These are phyloP conservation scores for Stictonetta naevosa DNA, from an alignment of 2,113 vertebrate species.

Conservation along the genomic window DNA sequence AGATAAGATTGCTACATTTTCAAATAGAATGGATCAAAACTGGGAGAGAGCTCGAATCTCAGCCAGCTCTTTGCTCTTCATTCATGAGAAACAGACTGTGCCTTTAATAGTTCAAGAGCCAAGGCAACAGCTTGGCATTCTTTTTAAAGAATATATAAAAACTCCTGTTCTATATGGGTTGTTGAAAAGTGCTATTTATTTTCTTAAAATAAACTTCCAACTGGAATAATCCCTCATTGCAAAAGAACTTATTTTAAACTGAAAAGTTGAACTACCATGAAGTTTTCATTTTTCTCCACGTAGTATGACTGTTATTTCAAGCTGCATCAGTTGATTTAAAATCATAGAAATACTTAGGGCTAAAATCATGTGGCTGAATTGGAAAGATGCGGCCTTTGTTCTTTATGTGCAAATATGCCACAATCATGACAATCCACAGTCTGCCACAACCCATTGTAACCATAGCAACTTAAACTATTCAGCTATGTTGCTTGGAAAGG, in stretches of 20 bases:
- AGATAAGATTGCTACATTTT: slow-evolving; percentile 54
- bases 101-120: slow-evolving; percentile 50
- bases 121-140: slow-evolving; percentile 57
- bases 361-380: slow-evolving; percentile 36
- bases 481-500: slow-evolving; percentile 22
- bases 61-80: slow-evolving; percentile 52
- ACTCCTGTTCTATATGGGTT: slow-evolving; percentile 38
- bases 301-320: slow-evolving; percentile 33
- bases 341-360: slow-evolving; percentile 2
- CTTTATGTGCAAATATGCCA: slow-evolving; percentile 42
- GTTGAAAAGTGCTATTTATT: slow-evolving; percentile 67
- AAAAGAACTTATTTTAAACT: slow-evolving; percentile 62
- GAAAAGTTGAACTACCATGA: slow-evolving; percentile 62
- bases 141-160: slow-evolving; percentile 68
- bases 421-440: slow-evolving; percentile 46
- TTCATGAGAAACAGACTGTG: slow-evolving; percentile 63
- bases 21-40: slow-evolving; percentile 43
- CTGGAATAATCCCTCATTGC: slow-evolving; percentile 70
- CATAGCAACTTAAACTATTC: slow-evolving; percentile 61
- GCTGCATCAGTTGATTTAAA: slow-evolving; percentile 15
- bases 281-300: slow-evolving; percentile 68
- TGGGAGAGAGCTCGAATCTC: slow-evolving; percentile 4
- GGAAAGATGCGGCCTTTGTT: slow-evolving; percentile 32
- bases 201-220: slow-evolving; percentile 64
- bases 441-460: slow-evolving; percentile 44